Evolutionary conservation across 2,888 invertebrate genomes (phyloP).

Genomic region (Strigamia crassipes): DNA sequence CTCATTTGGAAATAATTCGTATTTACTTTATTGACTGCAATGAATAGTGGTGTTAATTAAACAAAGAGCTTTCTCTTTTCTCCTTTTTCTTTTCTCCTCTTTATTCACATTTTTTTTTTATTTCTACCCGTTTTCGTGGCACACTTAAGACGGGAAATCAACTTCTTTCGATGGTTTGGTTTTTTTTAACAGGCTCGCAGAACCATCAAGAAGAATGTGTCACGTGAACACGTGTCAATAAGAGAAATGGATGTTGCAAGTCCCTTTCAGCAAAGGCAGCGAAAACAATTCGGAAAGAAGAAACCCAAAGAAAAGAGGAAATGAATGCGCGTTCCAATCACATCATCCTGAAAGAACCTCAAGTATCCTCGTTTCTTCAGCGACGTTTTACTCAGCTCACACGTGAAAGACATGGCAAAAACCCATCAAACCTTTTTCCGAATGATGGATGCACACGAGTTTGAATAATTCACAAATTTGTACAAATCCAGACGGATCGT

Average conservation of each 20-base stretch:
- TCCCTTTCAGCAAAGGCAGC: background rate
- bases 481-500: constrained; percentile 25
- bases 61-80: constrained; percentile 33
- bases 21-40: constrained; percentile 42
- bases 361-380: constrained; percentile 4
- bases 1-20: constrained; percentile 40
- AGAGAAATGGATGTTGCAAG: constrained; percentile 37
- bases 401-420: constrained; percentile 37
- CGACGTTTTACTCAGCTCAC: constrained; percentile 7
- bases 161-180: background rate
- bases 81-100: background rate
- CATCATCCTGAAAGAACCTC: constrained; percentile 13
- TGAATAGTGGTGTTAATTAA: constrained; percentile 42
- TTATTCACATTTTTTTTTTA: background rate
- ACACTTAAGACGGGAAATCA: constrained; percentile 1
- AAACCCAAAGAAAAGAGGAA: constrained; percentile 25
- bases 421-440: background rate
- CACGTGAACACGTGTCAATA: constrained; percentile 42
- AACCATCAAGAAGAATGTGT: background rate
- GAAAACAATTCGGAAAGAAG: constrained; percentile 35
- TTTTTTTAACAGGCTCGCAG: background rate
- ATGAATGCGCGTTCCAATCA: constrained; percentile 39
- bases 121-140: background rate
- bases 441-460: constrained; percentile 2
- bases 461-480: constrained; percentile 37